Evolutionary conservation across 2,888 invertebrate genomes (phyloP).

Genomic region (Parnassius glacialis): DNA sequence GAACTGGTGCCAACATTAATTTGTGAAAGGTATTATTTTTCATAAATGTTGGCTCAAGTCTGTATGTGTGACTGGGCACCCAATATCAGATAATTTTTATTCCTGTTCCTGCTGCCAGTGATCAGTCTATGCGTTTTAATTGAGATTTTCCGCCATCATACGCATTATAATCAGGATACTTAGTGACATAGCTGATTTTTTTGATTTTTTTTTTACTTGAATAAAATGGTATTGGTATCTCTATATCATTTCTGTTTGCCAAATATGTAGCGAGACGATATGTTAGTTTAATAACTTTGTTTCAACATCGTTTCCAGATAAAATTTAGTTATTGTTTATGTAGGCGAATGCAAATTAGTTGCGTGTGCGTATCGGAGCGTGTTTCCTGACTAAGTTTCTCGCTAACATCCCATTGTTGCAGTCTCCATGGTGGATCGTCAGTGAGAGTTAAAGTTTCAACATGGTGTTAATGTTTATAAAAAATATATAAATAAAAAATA

Average conservation of each 20-base stretch:
- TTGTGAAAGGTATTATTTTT: no score
- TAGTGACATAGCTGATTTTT: no score
- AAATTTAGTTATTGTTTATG: constrained; percentile 29
- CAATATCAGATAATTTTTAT: no score
- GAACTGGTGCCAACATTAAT: no score
- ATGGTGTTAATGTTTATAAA: background rate
- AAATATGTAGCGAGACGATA: constrained; percentile 3
- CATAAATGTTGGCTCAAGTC: no score
- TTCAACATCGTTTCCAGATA: constrained; percentile 17
- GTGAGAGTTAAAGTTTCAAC: constrained; percentile 5
- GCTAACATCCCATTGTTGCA: constrained; percentile 32
- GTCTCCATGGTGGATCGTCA: constrained; percentile 12
- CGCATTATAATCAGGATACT: no score
- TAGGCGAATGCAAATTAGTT: constrained; percentile 33
- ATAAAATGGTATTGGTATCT: background rate
- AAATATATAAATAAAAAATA: no score
- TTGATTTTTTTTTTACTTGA: no score
- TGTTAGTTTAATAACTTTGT: constrained; percentile 18
- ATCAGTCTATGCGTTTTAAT: no score
- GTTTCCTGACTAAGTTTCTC: constrained; percentile 33
- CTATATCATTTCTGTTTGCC: background rate
- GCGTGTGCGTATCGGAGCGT: constrained; percentile 30
- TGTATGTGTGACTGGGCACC: no score
- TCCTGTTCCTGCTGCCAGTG: no score
- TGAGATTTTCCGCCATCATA: no score